phyloP scores from a whole-genome alignment of 2,797 vertebrate genomes.

The Gadopsis marmoratus region DNA sequence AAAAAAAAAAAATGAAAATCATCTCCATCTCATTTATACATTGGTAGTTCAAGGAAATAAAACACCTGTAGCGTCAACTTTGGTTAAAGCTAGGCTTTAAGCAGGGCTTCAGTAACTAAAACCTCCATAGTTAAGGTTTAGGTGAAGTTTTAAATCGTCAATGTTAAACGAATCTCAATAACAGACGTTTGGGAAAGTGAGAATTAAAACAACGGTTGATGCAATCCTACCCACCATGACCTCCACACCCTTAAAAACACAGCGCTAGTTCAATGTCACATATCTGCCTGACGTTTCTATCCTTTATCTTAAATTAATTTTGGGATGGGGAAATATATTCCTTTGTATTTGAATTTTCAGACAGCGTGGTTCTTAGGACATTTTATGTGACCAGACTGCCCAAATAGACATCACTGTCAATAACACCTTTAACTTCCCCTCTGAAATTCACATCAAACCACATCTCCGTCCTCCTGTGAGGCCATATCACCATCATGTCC shows the following conservation, averaged over 20 bases:
- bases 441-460: not conserved
- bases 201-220: not conserved
- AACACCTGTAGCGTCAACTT: too few species aligned
- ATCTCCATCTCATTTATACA: not conserved
- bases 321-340: not conserved
- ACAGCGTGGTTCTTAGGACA: not conserved
- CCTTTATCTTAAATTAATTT: not conserved
- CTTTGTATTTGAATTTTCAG: not conserved
- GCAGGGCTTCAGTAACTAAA: too few species aligned
- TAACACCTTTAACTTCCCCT: not conserved
- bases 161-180: not conserved
- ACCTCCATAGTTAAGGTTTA: too few species aligned
- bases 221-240: not conserved
- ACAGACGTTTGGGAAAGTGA: not conserved
- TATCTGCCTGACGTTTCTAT: not conserved
- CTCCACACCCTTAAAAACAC: not conserved
- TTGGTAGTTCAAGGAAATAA: too few species aligned
- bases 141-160: not conserved
- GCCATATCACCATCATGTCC: not conserved
- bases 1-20: not conserved
- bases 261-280: not conserved
- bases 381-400: not conserved
- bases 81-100: too few species aligned
- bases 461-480: not conserved
- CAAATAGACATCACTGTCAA: not conserved